phyloP scores from a whole-genome alignment of 2,797 vertebrate genomes.

The Anisognathus igniventris region DNA sequence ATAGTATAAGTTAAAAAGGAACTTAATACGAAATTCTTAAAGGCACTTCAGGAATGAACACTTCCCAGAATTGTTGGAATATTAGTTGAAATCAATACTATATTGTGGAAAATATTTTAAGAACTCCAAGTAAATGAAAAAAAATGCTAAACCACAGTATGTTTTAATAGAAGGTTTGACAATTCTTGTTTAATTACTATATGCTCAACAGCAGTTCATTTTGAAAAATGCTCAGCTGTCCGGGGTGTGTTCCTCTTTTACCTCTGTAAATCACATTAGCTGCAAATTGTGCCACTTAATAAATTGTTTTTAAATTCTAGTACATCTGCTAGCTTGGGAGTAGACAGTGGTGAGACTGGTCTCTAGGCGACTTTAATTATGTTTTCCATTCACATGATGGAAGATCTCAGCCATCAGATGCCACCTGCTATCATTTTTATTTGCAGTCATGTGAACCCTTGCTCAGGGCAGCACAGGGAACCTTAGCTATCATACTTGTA shows the following conservation, averaged over 20 bases:
- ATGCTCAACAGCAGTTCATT: neutral
- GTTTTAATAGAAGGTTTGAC: neutral
- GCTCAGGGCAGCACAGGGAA: neutral
- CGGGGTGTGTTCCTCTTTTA: neutral
- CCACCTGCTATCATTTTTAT: constrained; percentile 35
- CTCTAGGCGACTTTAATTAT: constrained; percentile 12
- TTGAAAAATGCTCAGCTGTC: neutral
- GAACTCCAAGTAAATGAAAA: neutral
- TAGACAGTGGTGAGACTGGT: neutral
- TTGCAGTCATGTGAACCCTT: constrained; percentile 1
- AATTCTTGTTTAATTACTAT: neutral
- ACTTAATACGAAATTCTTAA: neutral
- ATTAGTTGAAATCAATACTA: neutral
- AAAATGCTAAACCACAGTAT: neutral
- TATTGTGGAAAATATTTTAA: neutral
- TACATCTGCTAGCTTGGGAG: constrained; percentile 25
- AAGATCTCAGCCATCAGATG: constrained; percentile 27
- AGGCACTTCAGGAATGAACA: neutral
- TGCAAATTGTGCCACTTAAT: neutral
- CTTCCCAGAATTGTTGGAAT: neutral
- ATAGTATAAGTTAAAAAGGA: neutral
- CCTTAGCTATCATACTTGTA: neutral
- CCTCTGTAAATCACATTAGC: neutral
- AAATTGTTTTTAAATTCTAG: constrained; percentile 1
- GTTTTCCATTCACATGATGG: constrained; percentile 20